Evolutionary conservation across 1,140 invertebrate species (phyloP).

Genomic region (Pararge aegeria): DNA sequence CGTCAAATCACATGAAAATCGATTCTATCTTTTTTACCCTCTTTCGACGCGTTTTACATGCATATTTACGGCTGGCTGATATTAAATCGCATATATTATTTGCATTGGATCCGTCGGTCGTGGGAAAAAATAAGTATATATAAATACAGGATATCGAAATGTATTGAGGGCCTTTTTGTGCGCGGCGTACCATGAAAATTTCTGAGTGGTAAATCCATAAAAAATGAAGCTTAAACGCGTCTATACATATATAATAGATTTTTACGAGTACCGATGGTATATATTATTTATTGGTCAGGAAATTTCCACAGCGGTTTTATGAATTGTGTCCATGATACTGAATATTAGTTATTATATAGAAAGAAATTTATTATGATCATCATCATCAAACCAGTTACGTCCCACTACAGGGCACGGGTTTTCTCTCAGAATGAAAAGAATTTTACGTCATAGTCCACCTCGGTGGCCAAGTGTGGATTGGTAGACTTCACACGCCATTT

Average conservation of each 20-base stretch:
- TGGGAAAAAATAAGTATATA: slow-evolving; percentile 11
- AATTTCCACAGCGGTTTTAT: not conserved
- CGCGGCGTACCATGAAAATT: slow-evolving; percentile 19
- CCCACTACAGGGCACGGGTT: no score
- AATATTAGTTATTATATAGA: no score
- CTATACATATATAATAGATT: not conserved
- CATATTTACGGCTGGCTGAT: slow-evolving; percentile 27
- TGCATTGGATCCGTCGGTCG: slow-evolving; percentile 20
- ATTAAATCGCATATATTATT: slow-evolving; percentile 34
- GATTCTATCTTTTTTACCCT: slow-evolving; percentile 19
- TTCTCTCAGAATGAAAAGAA: no score
- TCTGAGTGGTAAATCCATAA: slow-evolving; percentile 22
- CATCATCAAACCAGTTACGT: no score
- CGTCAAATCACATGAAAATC: slow-evolving; percentile 18
- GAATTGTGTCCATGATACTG: not conserved
- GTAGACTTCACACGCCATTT: no score
- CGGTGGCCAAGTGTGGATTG: no score
- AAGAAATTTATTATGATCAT: no score
- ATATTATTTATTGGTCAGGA: not conserved
- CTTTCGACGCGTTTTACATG: slow-evolving; percentile 8
- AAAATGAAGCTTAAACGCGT: slow-evolving; percentile 9
- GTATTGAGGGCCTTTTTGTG: slow-evolving; percentile 21
- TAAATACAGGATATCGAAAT: slow-evolving; percentile 8
- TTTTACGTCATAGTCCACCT: no score
- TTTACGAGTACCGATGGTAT: not conserved